These are phyloP conservation scores for Calliopum simillimum DNA, from an alignment of 2,888 invertebrate species.

Conservation along the genomic window DNA sequence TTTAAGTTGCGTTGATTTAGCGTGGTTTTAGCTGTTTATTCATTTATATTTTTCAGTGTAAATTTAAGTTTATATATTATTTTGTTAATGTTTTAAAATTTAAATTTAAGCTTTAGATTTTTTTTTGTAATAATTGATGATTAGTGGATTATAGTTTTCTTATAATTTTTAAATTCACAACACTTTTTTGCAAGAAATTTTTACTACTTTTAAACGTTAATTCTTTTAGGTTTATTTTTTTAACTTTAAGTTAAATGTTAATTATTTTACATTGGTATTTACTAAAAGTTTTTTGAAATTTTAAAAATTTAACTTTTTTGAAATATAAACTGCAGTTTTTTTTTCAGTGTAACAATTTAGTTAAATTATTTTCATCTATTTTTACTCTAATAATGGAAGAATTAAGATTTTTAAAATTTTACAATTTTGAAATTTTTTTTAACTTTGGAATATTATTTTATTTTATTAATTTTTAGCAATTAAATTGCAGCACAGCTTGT, in stretches of 20 bases:
- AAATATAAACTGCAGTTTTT: constrained; percentile 30
- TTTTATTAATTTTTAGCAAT: constrained; percentile 4
- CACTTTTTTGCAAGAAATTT: constrained; percentile 39
- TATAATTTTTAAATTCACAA: constrained; percentile 39
- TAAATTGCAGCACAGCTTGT: constrained; percentile 16
- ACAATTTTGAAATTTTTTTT: constrained; percentile 2
- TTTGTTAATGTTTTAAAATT: not conserved
- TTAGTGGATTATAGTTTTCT: constrained; percentile 22
- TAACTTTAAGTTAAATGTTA: constrained; percentile 14
- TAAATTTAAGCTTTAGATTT: constrained; percentile 15
- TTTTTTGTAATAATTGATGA: constrained; percentile 30
- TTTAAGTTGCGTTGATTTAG: constrained; percentile 14
- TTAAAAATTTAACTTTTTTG: constrained; percentile 34
- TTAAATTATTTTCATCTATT: constrained; percentile 23
- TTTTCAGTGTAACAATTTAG: constrained; percentile 4
- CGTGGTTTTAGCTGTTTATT: not conserved
- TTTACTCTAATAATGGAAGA: constrained; percentile 26
- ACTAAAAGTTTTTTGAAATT: constrained; percentile 18
- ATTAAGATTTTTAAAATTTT: constrained; percentile 12
- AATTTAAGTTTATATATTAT: not conserved
- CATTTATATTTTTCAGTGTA: not conserved
- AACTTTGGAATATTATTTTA: not conserved
- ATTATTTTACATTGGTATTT: constrained; percentile 13
- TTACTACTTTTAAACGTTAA: constrained; percentile 19
- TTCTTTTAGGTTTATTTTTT: constrained; percentile 13